Evolutionary conservation across 2,797 vertebrate species (phyloP), one percentile per base, ranked within the genome.

Genomic region (Enteromius anoplus): DNA sequence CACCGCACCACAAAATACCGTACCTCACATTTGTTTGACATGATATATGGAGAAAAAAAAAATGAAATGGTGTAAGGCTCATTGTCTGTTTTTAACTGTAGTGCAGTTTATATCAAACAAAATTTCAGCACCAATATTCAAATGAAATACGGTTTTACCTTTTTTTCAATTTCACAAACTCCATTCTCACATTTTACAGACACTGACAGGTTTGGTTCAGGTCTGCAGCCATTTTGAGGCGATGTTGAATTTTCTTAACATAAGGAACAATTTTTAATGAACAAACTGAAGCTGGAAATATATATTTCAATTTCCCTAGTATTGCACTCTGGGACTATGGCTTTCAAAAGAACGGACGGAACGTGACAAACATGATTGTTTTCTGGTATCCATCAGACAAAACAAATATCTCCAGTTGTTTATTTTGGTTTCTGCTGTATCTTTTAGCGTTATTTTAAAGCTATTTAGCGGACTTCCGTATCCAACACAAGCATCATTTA

Each of bases 401-500:
- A 42, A 75, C 55, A 78, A 78, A 85, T 19, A 81, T 45, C 68
- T 51, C 58, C 64, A 49, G 45, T 78, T 65, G 17, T 58, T 45
- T 80, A 70, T 72, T 85, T 68, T 49, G 51, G 37, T 66, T 60
- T 75, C 51, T 71, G 53, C 69, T 69, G 62, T 81, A 78, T 75
- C n/a, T 86, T 69, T 60, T 37, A 66, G 66, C 81, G 8, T 17
- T 83, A 83, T 58, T 70, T 80, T 76, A 75, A 78, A 71, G 66
- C 82, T 82, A 84, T 11, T 78, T 77, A 55, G 51, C 32, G 45
- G 81, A 49, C 45, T 77, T 85, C 85, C 23, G 60, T 78, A 75
- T 89, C 82, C 83, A 75, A 82, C 77, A 32, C 86, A 73, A 88
- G 81, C 23, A 37, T 86, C 55, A 66, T 84, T 80, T 89, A 66